Conservation (phyloP, 1,140 invertebrate genomes). For the Theocolax elegans region DNA sequence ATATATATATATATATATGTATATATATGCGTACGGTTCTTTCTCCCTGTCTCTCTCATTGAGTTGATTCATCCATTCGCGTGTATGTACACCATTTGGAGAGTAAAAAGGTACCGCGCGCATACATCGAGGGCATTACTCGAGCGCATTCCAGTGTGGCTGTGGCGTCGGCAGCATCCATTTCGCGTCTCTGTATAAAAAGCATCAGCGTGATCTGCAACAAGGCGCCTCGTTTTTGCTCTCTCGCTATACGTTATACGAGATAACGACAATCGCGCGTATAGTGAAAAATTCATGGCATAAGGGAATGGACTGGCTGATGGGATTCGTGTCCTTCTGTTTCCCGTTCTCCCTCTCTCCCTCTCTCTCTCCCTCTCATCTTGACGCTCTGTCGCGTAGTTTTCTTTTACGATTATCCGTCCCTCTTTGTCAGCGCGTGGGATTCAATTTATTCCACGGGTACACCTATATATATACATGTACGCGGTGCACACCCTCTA, state of each 20-base stretch:
- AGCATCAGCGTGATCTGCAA: neutral
- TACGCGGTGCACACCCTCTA: no score
- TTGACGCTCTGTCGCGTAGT: neutral
- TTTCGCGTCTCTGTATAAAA: neutral
- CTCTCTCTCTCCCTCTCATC: neutral
- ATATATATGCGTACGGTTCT: no score
- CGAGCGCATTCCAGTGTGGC: no score
- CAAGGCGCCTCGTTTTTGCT: neutral
- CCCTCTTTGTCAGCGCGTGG: conserved; percentile 18
- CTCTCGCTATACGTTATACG: neutral
- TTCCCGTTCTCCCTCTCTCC: conserved; percentile 12
- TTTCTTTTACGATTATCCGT: conserved; percentile 35
- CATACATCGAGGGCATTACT: neutral
- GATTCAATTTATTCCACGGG: conserved; percentile 59
- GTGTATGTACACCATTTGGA: no score
- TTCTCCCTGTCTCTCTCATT: no score
- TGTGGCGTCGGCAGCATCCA: no score
- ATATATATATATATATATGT: no score
- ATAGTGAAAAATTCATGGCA: conserved; percentile 31
- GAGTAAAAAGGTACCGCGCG: no score
- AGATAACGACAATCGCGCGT: conserved; percentile 7
- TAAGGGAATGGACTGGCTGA: conserved; percentile 28
- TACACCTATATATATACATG: no score
- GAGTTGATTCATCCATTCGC: no score
- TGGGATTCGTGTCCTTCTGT: conserved; percentile 39